Evolutionary conservation across 1,140 invertebrate genomes (phyloP), one percentile per base, ranked within the genome.

Genomic region (Nasonia vitripennis): DNA sequence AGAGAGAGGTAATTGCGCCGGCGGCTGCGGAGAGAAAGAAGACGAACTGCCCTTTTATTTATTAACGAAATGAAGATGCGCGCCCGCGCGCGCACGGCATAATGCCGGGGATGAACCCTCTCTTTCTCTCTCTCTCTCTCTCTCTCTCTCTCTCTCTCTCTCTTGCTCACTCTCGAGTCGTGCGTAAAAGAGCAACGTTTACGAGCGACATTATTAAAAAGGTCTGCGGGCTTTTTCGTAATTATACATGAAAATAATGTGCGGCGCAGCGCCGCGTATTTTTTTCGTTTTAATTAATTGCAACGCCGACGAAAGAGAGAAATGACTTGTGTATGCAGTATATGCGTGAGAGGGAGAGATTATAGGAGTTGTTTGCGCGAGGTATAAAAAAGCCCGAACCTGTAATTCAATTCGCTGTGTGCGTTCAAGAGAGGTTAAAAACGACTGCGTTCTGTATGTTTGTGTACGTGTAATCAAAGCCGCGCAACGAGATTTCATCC

Each of bases 51-150:
- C n/a, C 20, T 34, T 67, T 78, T 83, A 83, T 83, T 83, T 83
- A 83, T 83, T 83, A 83, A 83, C 48, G 74, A 70, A 83, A 83
- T 78, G 37, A 83, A 83, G 82, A 78, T 83, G 75, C 34, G 34
- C 74, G 82, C 73, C 73, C 48, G 34, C 74, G 82, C 73, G 81
- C 48, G 34, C 48, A 34, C 34, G 80, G 74, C 80, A 81, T 41
- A 71, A 31, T 81, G 31, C 68, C 48, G 79, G 71, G 79, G 68
- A 81, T 31, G 41, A 45, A 51, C 41, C 55, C 55, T 55, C 27
- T 27, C 27, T 27, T 1, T 27, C 27, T 27, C 55, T 20, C 14
- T 62, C 14, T 41, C 37, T 41, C 14, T 62, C 55, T 20, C 55
- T 20, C 55, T 20, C 1, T 27, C 27, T 1, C 55, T 20, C 12